These are phyloP conservation scores for Eira barbara DNA, from an alignment of 2,113 vertebrate genomes.

Conservation along the genomic window DNA sequence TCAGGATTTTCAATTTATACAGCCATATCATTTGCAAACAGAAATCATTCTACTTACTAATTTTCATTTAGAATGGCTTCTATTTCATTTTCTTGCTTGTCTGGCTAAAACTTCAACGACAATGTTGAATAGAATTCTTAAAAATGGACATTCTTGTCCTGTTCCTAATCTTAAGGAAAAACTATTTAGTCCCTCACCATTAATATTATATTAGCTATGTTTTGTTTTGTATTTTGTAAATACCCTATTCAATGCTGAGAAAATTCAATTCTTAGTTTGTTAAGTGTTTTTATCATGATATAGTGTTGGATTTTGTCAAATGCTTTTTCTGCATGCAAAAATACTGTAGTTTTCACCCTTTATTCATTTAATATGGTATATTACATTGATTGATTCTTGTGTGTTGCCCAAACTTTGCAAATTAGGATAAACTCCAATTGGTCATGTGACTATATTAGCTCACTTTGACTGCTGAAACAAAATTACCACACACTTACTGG, in stretches of 20 bases:
- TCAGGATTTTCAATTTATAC: neutral
- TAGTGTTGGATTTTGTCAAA: neutral
- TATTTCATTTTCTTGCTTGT: neutral
- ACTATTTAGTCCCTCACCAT: neutral
- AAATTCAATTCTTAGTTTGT: neutral
- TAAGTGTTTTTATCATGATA: neutral
- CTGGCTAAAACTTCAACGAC: neutral
- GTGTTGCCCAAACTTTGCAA: neutral
- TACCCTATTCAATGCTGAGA: neutral
- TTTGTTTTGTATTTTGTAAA: neutral
- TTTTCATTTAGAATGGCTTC: neutral
- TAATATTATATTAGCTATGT: neutral
- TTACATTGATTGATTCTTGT: neutral
- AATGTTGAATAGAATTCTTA: neutral
- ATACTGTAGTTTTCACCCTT: neutral
- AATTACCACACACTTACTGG: neutral
- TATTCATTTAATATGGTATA: neutral
- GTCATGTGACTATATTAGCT: neutral
- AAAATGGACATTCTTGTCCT: neutral
- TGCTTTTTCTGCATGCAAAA: neutral
- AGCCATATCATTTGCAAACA: neutral
- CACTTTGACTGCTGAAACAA: neutral
- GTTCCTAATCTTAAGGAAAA: neutral
- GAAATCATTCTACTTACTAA: neutral
- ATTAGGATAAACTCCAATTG: neutral